These are phyloP conservation scores for Elegia similella DNA, from an alignment of 2,888 invertebrate species.

Conservation along the genomic window DNA sequence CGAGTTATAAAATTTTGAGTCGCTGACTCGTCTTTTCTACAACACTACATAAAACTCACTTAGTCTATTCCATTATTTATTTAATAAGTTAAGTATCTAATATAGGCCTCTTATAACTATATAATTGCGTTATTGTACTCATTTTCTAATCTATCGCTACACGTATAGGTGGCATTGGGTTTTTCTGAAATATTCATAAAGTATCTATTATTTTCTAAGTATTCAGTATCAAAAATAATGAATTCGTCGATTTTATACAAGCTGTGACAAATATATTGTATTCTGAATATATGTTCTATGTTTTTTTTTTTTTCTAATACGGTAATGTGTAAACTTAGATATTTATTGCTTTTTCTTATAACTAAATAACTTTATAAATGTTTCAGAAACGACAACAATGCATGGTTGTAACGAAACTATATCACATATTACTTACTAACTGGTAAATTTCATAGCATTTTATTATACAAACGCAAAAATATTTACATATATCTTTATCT, in stretches of 20 bases:
- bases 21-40: no score
- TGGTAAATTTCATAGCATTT: slow-evolving; percentile 22
- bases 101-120: slow-evolving; percentile 47
- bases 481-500: slow-evolving; percentile 31
- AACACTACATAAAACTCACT: slow-evolving; percentile 27
- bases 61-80: slow-evolving; percentile 30
- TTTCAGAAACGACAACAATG: slow-evolving; percentile 19
- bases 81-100: slow-evolving; percentile 48
- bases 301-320: no score
- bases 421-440: slow-evolving; percentile 32
- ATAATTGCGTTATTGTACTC: slow-evolving; percentile 71
- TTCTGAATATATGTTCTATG: no score
- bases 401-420: slow-evolving; percentile 20
- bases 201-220: background rate
- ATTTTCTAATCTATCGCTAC: slow-evolving; percentile 48
- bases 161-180: slow-evolving; percentile 30
- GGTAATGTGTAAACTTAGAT: no score
- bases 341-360: no score
- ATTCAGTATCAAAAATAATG: background rate
- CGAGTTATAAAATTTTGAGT: no score
- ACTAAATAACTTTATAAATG: slow-evolving; percentile 9
- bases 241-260: background rate
- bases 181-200: slow-evolving; percentile 18
- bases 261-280: no score
- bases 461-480: slow-evolving; percentile 25